Conservation (phyloP, 2,113 vertebrate species). For the Pomatorhinus ruficollis region DNA sequence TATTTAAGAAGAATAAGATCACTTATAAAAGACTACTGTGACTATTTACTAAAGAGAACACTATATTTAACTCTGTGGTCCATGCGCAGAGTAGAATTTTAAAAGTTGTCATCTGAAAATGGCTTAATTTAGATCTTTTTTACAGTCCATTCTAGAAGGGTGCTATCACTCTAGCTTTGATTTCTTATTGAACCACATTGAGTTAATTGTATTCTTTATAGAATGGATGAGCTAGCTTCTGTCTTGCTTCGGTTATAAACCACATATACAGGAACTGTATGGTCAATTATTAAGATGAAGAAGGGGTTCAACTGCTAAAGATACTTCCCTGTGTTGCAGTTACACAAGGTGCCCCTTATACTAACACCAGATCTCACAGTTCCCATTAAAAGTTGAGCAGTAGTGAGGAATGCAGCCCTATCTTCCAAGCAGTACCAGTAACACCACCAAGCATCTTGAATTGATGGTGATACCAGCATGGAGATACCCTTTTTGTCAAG, state of each 20-base stretch:
- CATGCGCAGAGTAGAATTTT: not conserved
- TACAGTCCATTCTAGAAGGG: not conserved
- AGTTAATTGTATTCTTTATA: not conserved
- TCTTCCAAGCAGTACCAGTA: not conserved
- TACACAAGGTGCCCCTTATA: not conserved
- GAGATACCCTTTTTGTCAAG: not conserved
- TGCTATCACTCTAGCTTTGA: not conserved
- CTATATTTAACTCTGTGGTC: not conserved
- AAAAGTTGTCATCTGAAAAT: not conserved
- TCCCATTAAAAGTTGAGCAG: not conserved
- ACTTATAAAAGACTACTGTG: not conserved
- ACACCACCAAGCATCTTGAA: rapidly evolving
- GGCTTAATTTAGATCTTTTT: not conserved
- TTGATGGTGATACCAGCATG: rapidly evolving
- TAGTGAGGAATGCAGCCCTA: not conserved
- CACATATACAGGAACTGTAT: not conserved
- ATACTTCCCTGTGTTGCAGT: not conserved
- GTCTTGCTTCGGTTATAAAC: not conserved
- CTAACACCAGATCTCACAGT: not conserved
- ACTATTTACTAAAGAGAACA: too few species aligned
- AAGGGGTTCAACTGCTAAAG: not conserved
- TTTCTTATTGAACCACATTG: not conserved
- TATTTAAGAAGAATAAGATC: not conserved
- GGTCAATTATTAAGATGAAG: not conserved
- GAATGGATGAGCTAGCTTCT: not conserved